These are phyloP conservation scores for Syndactyla subalaris DNA, from an alignment of 2,797 vertebrate genomes.

Conservation along the genomic window DNA sequence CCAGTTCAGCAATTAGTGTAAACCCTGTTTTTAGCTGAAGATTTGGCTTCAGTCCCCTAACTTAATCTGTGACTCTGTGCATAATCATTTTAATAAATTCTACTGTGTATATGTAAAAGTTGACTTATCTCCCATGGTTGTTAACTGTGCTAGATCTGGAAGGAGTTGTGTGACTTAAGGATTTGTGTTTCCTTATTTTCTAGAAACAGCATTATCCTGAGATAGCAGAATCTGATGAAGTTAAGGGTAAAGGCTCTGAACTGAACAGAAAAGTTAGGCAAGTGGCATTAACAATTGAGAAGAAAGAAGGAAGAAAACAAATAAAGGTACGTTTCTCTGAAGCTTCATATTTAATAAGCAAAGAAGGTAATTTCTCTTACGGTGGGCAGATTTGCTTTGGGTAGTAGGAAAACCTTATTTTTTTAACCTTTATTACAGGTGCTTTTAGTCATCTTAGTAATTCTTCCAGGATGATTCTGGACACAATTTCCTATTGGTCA, in stretches of 20 bases:
- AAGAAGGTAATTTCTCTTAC: background rate
- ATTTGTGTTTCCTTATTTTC: background rate
- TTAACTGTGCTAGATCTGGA: background rate
- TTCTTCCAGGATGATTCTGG: background rate
- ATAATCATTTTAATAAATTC: background rate
- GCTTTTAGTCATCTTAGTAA: background rate
- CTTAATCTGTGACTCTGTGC: background rate
- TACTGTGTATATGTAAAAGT: background rate
- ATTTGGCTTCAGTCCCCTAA: background rate
- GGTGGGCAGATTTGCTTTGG: background rate
- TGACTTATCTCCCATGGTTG: background rate
- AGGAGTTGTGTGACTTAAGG: background rate
- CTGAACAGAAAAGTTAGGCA: constrained; percentile 43
- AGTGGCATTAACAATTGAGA: constrained; percentile 60
- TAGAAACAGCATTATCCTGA: constrained; percentile 64
- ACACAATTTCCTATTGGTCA: background rate
- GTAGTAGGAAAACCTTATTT: background rate
- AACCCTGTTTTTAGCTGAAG: background rate
- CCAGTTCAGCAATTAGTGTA: background rate
- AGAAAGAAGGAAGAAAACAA: constrained; percentile 66
- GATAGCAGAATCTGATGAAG: constrained; percentile 34
- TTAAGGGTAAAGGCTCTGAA: constrained; percentile 42
- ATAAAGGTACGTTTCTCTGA: constrained; percentile 39
- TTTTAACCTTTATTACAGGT: background rate
- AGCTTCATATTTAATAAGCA: background rate